phyloP scores from a whole-genome alignment of 1,140 invertebrate species.

The Sycophila sp. region DNA sequence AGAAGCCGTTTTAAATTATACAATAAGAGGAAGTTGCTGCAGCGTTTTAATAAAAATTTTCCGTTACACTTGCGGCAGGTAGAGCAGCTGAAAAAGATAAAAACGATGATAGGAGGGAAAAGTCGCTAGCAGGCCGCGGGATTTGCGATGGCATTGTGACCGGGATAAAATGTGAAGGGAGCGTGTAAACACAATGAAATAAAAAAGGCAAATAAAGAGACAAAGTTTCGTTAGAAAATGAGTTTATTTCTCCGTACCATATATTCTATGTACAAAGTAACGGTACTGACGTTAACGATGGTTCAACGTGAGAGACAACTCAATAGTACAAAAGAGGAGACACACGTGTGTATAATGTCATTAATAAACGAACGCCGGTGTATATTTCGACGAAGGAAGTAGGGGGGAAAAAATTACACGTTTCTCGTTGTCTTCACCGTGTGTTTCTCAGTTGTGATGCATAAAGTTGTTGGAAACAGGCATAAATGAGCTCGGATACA shows the following conservation, averaged over 20 bases:
- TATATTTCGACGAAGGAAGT: slow-evolving; percentile 32
- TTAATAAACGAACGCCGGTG: slow-evolving; percentile 28
- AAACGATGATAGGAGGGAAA: too few relatives aligned
- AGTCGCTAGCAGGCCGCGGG: too few relatives aligned
- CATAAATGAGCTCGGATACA: slow-evolving; percentile 35
- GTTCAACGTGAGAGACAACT: slow-evolving; percentile 59
- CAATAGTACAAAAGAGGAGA: slow-evolving; percentile 58
- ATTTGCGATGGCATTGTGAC: too few relatives aligned
- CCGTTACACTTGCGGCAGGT: too few relatives aligned
- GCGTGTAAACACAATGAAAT: slow-evolving; percentile 6
- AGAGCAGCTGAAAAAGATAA: background rate
- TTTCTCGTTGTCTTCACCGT: slow-evolving; percentile 16
- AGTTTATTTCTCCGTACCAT: slow-evolving; percentile 67
- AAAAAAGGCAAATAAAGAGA: slow-evolving; percentile 4
- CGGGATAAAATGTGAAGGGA: too few relatives aligned
- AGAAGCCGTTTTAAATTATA: too few relatives aligned
- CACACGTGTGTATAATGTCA: slow-evolving; percentile 42
- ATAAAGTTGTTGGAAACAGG: slow-evolving; percentile 41
- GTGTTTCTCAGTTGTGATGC: slow-evolving; percentile 17
- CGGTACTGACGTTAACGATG: slow-evolving; percentile 64
- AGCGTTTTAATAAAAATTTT: too few relatives aligned
- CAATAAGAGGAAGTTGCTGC: too few relatives aligned
- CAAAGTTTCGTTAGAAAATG: slow-evolving; percentile 63
- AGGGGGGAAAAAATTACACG: slow-evolving; percentile 22
- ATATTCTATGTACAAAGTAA: slow-evolving; percentile 66